phyloP scores from a whole-genome alignment of 2,888 invertebrate genomes.

The Drosophila infuscata region DNA sequence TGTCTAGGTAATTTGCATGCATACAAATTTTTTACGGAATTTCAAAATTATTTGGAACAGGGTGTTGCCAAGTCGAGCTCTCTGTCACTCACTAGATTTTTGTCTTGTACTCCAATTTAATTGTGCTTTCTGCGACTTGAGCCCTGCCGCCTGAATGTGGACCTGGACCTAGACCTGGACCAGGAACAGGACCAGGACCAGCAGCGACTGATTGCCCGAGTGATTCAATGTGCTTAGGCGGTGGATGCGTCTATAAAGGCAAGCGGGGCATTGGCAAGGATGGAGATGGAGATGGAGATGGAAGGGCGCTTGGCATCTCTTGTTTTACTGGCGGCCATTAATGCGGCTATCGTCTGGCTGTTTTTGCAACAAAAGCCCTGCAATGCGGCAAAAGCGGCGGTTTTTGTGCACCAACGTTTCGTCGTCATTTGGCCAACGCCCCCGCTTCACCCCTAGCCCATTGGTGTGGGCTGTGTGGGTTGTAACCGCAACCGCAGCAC shows the following conservation, averaged over 20 bases:
- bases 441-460: constrained; percentile 15
- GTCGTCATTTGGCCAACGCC: constrained; percentile 27
- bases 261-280: not conserved
- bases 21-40: not conserved
- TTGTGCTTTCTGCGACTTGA: constrained; percentile 35
- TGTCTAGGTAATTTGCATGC: too few species aligned
- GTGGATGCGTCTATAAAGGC: constrained; percentile 10
- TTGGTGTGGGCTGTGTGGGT: constrained; percentile 12
- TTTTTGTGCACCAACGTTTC: constrained; percentile 65
- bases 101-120: constrained; percentile 21
- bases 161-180: not conserved
- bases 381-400: constrained; percentile 78
- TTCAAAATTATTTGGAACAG: not conserved
- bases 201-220: constrained; percentile 1
- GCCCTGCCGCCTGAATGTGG: constrained; percentile 11
- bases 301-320: constrained; percentile 19
- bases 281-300: not conserved
- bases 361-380: constrained; percentile 72
- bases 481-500: constrained; percentile 57
- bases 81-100: not conserved
- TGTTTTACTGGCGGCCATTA: constrained; percentile 69
- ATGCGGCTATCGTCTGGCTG: constrained; percentile 65
- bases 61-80: not conserved
- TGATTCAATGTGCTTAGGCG: constrained; percentile 35
- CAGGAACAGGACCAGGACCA: not conserved